These are phyloP conservation scores for Diorhabda sublineata DNA, from an alignment of 1,140 invertebrate genomes.

Conservation along the genomic window DNA sequence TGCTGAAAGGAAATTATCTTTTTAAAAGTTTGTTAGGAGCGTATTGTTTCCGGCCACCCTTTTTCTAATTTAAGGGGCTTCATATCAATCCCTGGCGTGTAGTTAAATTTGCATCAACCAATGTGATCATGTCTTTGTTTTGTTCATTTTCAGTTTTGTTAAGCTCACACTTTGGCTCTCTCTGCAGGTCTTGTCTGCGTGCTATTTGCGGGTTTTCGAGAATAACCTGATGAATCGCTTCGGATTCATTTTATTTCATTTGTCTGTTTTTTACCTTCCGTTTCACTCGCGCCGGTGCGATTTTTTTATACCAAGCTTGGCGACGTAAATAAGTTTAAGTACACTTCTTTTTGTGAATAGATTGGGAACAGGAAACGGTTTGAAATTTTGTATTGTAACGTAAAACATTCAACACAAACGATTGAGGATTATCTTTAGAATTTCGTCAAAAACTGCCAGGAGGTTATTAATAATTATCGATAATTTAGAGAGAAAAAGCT, in stretches of 20 bases:
- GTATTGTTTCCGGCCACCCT: conserved; percentile 24
- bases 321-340: no score
- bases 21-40: conserved; percentile 31
- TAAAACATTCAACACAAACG: no score
- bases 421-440: no score
- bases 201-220: conserved; percentile 24
- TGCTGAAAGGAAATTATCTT: conserved; percentile 32
- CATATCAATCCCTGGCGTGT: conserved; percentile 18
- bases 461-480: no score
- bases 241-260: background rate
- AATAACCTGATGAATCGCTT: conserved; percentile 16
- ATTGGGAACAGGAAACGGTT: no score
- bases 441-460: no score
- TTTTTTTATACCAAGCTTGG: no score
- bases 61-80: conserved; percentile 19
- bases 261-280: background rate
- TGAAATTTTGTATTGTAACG: no score
- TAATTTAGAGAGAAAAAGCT: no score
- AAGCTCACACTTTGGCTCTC: background rate
- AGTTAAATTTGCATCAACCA: conserved; percentile 15
- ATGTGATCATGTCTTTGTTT: conserved; percentile 14
- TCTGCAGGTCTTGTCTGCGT: conserved; percentile 16
- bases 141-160: background rate
- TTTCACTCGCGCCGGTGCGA: no score
- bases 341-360: no score